Percentiles rank a stretch among this genome's conserved stretches.
These are phyloP conservation scores for Volucella bombylans DNA, from an alignment of 2,888 invertebrate genomes.

Conservation along the genomic window DNA sequence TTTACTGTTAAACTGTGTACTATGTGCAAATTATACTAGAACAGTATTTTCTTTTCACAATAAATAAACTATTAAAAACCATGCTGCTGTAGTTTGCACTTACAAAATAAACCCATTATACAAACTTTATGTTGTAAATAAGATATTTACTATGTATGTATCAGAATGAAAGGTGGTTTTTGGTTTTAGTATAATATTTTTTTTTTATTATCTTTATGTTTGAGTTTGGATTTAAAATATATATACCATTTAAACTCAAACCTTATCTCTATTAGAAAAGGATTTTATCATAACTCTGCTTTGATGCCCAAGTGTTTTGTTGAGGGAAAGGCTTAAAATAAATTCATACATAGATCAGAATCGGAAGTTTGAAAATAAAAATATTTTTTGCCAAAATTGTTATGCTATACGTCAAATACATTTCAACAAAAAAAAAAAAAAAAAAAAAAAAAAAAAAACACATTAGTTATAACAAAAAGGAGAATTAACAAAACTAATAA, in stretches of 20 bases:
- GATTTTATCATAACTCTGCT: no score
- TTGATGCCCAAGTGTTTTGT: no score
- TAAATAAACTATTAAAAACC: constrained; percentile 23
- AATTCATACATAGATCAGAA: no score
- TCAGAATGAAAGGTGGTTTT: constrained; percentile 13
- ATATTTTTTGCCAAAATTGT: no score
- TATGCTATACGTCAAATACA: no score
- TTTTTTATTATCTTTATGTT: constrained; percentile 38
- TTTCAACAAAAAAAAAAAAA: no score
- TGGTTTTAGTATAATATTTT: background rate
- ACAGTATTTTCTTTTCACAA: constrained; percentile 10
- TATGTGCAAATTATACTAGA: constrained; percentile 18
- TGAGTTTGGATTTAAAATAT: constrained; percentile 70
- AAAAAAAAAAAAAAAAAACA: no score
- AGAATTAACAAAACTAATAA: background rate
- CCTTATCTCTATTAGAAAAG: constrained; percentile 4
- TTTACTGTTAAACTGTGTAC: constrained; percentile 16
- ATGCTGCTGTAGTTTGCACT: constrained; percentile 54
- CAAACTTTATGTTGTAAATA: no score
- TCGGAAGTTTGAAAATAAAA: no score
- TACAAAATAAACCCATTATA: background rate
- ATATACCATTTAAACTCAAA: constrained; percentile 70
- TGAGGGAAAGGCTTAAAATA: no score
- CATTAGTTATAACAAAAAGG: no score
- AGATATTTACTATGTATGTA: background rate